Percentiles rank a stretch among this genome's conserved stretches.
phyloP scores from a whole-genome alignment of 2,797 vertebrate genomes.

The Siniperca undulata region DNA sequence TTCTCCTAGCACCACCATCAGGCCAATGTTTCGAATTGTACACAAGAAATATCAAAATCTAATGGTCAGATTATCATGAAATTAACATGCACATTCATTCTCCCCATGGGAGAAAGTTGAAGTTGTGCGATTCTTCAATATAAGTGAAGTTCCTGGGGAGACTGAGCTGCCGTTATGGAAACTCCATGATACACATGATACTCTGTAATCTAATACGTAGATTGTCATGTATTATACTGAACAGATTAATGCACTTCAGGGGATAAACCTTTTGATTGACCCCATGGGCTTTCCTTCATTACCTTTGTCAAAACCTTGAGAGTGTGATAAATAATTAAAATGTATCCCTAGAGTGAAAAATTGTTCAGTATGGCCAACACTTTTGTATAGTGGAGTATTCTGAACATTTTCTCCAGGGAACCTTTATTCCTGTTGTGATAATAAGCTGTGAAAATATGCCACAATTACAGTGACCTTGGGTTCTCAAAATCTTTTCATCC shows the following conservation, averaged over 20 bases:
- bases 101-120: background rate
- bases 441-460: slow-evolving; percentile 9
- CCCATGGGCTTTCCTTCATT: background rate
- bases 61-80: background rate
- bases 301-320: background rate
- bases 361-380: background rate
- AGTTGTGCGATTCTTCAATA: background rate
- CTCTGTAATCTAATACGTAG: too few species aligned
- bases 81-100: background rate
- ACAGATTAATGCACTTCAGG: background rate
- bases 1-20: background rate
- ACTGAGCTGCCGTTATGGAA: background rate
- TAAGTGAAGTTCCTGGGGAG: background rate
- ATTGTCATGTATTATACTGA: background rate
- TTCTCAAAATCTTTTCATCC: slow-evolving; percentile 6
- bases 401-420: background rate
- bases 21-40: background rate
- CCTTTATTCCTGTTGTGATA: slow-evolving; percentile 7
- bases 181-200: background rate
- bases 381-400: background rate
- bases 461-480: slow-evolving; percentile 14
- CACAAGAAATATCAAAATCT: background rate
- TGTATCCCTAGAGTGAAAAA: background rate
- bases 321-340: background rate
- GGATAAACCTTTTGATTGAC: background rate